Conservation (phyloP, 37 sponge, comb jelly and placozoan species). For the Bolinopsis microptera region DNA sequence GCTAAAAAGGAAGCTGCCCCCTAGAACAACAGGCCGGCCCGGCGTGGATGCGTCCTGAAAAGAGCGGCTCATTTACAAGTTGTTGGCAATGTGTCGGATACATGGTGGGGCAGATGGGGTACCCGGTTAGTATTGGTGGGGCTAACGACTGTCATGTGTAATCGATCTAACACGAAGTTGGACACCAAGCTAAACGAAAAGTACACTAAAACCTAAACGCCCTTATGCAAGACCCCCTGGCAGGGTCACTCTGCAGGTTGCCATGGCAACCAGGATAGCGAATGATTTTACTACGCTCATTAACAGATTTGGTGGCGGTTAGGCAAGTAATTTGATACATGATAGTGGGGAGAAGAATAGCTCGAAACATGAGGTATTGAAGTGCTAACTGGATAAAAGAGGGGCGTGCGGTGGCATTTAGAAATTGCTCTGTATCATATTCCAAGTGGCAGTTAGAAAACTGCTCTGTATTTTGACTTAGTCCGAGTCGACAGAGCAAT, state of each 20-base stretch:
- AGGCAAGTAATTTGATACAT: background rate
- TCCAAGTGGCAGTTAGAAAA: too few relatives aligned
- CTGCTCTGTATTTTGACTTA: too few relatives aligned
- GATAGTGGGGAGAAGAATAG: background rate
- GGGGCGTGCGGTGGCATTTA: background rate
- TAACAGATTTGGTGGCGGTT: background rate
- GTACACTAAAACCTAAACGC: background rate
- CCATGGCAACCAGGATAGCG: background rate
- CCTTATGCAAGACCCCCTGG: background rate
- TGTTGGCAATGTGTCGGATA: background rate
- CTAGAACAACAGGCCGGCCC: conserved; percentile 6
- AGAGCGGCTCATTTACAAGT: conserved; percentile 33
- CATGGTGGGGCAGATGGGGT: background rate
- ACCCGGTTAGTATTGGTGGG: background rate
- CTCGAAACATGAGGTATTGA: background rate
- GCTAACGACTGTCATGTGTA: background rate
- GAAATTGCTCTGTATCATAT: too few relatives aligned
- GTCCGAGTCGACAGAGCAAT: too few relatives aligned
- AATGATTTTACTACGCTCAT: background rate
- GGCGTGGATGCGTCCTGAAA: conserved; percentile 43
- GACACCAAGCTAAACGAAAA: background rate
- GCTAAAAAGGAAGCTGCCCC: conserved; percentile 50
- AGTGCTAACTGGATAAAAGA: background rate
- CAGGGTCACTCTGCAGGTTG: background rate
- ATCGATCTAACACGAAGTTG: background rate